Percentiles rank a stretch among this genome's conserved stretches.
Evolutionary conservation across 2,888 invertebrate genomes (phyloP).

Genomic region (Eretmocerus hayati): DNA sequence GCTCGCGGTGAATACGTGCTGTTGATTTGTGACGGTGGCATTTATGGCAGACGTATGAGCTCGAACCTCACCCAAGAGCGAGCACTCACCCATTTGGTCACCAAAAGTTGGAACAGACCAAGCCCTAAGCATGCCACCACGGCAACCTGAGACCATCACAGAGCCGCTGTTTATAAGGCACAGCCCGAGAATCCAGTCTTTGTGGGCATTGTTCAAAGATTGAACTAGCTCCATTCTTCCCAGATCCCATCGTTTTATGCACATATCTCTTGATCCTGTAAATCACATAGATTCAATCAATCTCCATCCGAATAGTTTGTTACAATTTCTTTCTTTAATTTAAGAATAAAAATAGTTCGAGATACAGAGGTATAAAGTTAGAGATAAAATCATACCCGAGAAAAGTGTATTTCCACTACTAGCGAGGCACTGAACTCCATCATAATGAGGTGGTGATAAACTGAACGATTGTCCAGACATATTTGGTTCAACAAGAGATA

Average conservation of each 20-base stretch:
- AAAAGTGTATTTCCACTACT: constrained; percentile 62
- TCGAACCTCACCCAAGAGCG: constrained; percentile 58
- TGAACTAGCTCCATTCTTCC: constrained; percentile 54
- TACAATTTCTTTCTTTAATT: no score
- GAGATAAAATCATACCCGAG: no score
- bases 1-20: constrained; percentile 72
- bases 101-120: constrained; percentile 52
- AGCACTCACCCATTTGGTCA: constrained; percentile 57
- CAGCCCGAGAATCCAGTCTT: constrained; percentile 79
- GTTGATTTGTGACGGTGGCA: constrained; percentile 59
- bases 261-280: constrained; percentile 68
- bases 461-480: constrained; percentile 50
- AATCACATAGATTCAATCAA: no score
- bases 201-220: constrained; percentile 75
- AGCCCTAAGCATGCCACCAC: constrained; percentile 67
- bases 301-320: no score
- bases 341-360: no score
- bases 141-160: constrained; percentile 66
- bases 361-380: no score
- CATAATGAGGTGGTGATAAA: constrained; percentile 77
- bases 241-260: constrained; percentile 79
- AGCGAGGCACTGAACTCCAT: constrained; percentile 77
- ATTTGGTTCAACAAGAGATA: constrained; percentile 45
- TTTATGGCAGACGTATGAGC: constrained; percentile 64
- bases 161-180: constrained; percentile 51